Base-by-base conservation (phyloP, 2,888 invertebrate species). In the Heliconius ismenius region DNA sequence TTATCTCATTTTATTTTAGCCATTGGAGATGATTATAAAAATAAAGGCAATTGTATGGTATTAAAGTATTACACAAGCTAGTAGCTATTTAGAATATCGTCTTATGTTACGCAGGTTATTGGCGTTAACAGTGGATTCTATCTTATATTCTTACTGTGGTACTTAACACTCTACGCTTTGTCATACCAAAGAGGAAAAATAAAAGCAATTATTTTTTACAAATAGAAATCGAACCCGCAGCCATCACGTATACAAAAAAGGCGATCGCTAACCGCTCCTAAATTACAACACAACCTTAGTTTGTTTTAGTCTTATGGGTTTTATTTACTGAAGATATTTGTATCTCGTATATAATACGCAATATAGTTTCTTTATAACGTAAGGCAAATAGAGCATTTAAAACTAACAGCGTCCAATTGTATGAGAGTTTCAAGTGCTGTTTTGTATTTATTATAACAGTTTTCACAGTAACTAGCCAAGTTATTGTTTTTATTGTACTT, bases 291-390 rank as follows among this genome's bases (percentile, higher is more conserved):
- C 26, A 7, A 1, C 43, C 36, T 49, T 67, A 63, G 69, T 76
- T 76, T 72, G 70, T 70, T 73, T 68, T 74, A 62, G 74, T 64
- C 76, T 76, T 74, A 73, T 32, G 67, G 65, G 76, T 68, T 79
- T 74, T 79, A 74, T 79, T 76, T 79, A 74, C 72, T 39, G 58
- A 68, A 65, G 74, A 78, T 76, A 70, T 78, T 76, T 76, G 62
- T 74, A 72, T 65, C 74, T 68, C 74, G 36, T 54, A 78, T 67
- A 76, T 72, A 72, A 63, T 68, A 69, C 74, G 73, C 60, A 60
- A 73, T 73, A 43, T 39, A 68, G 60, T 54, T 60, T 67, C 73
- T 76, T 67, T 73, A 67, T 69, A 68, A 74, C 43, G 28, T 60
- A 43, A 68, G 69, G 69, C 68, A 73, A 63, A 62, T 67, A 67